Percentiles rank a stretch among this genome's conserved stretches.
Evolutionary conservation across 2,113 vertebrate genomes (phyloP).

Genomic region (Ahaetulla prasina): DNA sequence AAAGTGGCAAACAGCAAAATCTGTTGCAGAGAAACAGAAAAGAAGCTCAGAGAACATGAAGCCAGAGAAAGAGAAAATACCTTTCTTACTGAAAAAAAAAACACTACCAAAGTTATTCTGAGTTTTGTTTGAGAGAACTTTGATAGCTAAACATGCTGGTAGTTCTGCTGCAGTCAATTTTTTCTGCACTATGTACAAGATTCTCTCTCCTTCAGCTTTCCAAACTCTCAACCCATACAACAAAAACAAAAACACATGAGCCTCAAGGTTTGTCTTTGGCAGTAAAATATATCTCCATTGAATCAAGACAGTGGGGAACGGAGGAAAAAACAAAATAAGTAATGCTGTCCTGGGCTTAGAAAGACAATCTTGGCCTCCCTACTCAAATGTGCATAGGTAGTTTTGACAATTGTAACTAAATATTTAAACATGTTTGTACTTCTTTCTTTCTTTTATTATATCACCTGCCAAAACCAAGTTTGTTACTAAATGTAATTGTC

Average conservation of each 20-base stretch:
- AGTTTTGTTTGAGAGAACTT: not conserved
- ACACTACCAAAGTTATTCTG: not conserved
- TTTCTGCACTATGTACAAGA: not conserved
- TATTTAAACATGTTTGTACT: slow-evolving; percentile 16
- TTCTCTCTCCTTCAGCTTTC: not conserved
- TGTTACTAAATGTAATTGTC: slow-evolving; percentile 3
- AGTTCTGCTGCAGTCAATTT: not conserved
- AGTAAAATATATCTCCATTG: not conserved
- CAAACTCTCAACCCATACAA: not conserved
- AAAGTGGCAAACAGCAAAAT: not conserved
- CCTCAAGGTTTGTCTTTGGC: not conserved
- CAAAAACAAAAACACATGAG: not conserved
- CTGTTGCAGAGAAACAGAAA: not conserved
- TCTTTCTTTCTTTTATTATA: not conserved
- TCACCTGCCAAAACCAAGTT: not conserved
- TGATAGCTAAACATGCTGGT: not conserved
- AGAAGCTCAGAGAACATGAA: not conserved
- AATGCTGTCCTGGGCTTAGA: not conserved
- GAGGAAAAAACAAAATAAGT: not conserved
- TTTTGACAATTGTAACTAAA: slow-evolving; percentile 5
- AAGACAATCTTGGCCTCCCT: not conserved
- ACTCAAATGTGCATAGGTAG: not conserved
- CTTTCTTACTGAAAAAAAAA: not conserved
- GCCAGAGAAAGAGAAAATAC: not conserved
- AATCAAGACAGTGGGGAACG: not conserved